These are phyloP conservation scores for Tiliacea citrago DNA, from an alignment of 2,888 invertebrate genomes.

Conservation along the genomic window DNA sequence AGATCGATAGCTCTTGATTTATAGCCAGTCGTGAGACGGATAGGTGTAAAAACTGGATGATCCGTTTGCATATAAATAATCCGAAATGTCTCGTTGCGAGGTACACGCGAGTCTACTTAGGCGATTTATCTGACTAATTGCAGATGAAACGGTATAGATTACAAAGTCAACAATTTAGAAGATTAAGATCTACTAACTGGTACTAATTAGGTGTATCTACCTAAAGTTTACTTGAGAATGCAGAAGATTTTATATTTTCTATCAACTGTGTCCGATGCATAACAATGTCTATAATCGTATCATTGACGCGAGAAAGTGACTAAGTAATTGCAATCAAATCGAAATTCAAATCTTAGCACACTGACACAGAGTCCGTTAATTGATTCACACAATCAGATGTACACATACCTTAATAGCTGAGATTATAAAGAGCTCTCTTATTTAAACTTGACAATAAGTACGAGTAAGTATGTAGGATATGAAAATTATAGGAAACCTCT, in stretches of 20 bases:
- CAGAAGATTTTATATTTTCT: constrained; percentile 13
- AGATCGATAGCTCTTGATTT: constrained; percentile 30
- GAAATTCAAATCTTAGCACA: constrained; percentile 37
- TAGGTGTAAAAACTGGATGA: constrained; percentile 36
- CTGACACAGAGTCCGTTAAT: constrained; percentile 40
- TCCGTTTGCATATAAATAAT: constrained; percentile 42
- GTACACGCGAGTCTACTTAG: constrained; percentile 42
- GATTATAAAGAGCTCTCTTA: neutral
- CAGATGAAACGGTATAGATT: constrained; percentile 46
- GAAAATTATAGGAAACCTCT: neutral
- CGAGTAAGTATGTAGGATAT: neutral
- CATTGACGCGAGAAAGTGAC: constrained; percentile 24
- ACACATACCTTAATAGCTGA: neutral
- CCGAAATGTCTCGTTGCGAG: constrained; percentile 41
- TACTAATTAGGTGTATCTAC: neutral
- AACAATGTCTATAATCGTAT: constrained; percentile 26
- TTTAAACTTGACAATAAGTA: neutral
- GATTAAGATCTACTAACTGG: constrained; percentile 4
- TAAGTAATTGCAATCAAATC: constrained; percentile 38
- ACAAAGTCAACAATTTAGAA: constrained; percentile 32
- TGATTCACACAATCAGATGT: constrained; percentile 24
- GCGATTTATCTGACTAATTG: constrained; percentile 40
- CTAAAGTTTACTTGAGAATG: neutral
- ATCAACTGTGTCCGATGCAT: neutral
- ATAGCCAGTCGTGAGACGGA: constrained; percentile 20